Base-by-base conservation (phyloP, 2,888 invertebrate species). In the Ditula angustiorana region DNA sequence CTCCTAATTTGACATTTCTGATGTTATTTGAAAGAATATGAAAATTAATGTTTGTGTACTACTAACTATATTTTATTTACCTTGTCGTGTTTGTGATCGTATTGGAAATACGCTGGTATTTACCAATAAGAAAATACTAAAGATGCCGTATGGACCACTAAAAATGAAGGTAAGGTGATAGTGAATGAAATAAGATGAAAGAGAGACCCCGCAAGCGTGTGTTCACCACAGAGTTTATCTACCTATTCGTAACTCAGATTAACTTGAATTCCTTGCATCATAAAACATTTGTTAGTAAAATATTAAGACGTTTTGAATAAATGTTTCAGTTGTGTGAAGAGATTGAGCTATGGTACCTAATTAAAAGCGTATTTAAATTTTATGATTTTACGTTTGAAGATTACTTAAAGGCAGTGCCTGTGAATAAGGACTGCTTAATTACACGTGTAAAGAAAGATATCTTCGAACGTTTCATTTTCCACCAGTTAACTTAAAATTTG, bases 331-430 rank as follows among this genome's bases (percentile, higher is more conserved):
- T 47, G 24, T 24, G 23, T 47, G 46, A 47, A n/a, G 46, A 24
- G 46, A 24, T 47, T 47, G 46, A 47, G 46, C 46, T 47, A 24
- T 47, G 24, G 24, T 24, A 47, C 46, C 46, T 47, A 47, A 47
- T 47, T 47, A 47, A 47, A 24, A 47, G n/a, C 5, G 46, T 24
- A 47, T 47, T 47, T 24, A 47, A 47, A n/a, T 47, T 47, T 24
- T 10, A 13, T n/a, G 24, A 24, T 13, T 35, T 35, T 47, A 47
- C 46, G 46, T 47, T 47, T 47, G 46, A 47, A 24, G 46, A 24
- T 24, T 24, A 24, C 13, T 35, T 24, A 16, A 2, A 47, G 46
- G 2, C 46, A 13, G 23, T 11, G 24, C 24, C 24, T 7, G 7
- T 19, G 46, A 47, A 47, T 23, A 47, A 47, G 46, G 23, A 24